Evolutionary conservation across 2,888 invertebrate genomes (phyloP), one percentile per base, ranked within the genome.

Genomic region (Chrysolina americana): DNA sequence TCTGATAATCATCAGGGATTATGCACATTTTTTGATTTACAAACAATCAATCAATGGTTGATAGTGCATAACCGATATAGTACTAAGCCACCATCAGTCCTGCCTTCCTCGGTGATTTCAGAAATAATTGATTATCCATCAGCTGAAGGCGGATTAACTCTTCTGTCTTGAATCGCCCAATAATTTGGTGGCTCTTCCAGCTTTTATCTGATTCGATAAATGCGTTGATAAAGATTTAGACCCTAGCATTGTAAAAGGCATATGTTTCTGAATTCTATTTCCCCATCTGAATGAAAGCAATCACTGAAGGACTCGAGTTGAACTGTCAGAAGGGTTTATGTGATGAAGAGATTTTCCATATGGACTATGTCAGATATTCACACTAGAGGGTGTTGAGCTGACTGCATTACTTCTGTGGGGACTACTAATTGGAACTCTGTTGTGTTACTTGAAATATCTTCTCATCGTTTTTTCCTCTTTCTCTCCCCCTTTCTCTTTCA

Each of bases 1-100:
- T 70, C 73, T 79, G 78, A 80, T 79, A 80, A 80, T 80, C 80
- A 79, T 74, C 78, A 68, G 71, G 80, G 80, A 80, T 80, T 79
- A 80, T 79, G 76, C 76, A 75, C 75, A 74, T 78, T 79, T 79
- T 78, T 75, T 78, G 74, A 75, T 73, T 78, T 74, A 77, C 76
- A 78, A 79, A 78, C 78, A 80, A 78, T 80, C 79, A 79, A 79
- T 80, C 78, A 75, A 77, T 75, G 73, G 78, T 76, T 77, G 78
- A 75, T 77, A 77, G 73, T 47, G 65, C 65, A 70, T 65, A 65
- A 53, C 53, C 53, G 21, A 21, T 53, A 53, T 21, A 53, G 64
- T 48, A 50, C 64, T 70, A 70, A 70, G 70, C 70, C 65, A 70
- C 65, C 65, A 59, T 36, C 36, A 36, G 28, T 5, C n/a, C n/a